Evolutionary conservation across 2,113 vertebrate genomes (phyloP), one percentile per base, ranked within the genome.

Genomic region (Apaloderma vittatum): DNA sequence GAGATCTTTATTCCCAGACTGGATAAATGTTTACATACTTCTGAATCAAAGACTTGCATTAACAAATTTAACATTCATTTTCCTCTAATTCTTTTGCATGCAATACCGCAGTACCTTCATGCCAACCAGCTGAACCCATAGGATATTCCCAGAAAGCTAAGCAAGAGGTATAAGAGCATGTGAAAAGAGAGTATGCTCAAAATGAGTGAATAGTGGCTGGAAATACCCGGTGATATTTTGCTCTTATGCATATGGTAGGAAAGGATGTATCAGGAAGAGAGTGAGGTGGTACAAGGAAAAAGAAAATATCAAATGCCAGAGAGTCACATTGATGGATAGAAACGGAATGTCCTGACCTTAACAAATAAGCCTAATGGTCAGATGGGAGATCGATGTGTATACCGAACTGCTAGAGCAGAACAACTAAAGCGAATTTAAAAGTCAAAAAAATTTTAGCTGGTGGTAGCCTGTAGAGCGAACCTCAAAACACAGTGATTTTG

Each of bases 1-100:
- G 8, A 75, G 85, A 66, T 79, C 36, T 87, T 87, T 92, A 86
- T 86, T 92, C 54, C n/a, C 90, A 85, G 36, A 36, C 23, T 86
- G 52, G 61, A 61, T 84, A 70, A 88, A 68, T 37, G 29, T 68
- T 91, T 87, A 73, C 62, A 68, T 45, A 61, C 45, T 91, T 89
- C n/a, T 82, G 27, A 36, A 88, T 89, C 19, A 93, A 90, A 77
- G 37, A 71, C 19, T 63, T 74, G 29, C 49, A 72, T 94, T 93
- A 90, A 67, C 8, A 93, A 91, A 82, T 68, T 66, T 65, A 73
- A 30, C 32, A 40, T 75, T 86, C 2, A 70, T 83, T 88, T 85
- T 75, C 49, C 70, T 88, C 45, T 75, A 54, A 87, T 82, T 49
- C 29, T 92, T 93, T 92, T 82, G 20, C 20, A 40, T 29, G 26